phyloP scores from a whole-genome alignment of 2,888 invertebrate genomes.

The Brenthis ino region DNA sequence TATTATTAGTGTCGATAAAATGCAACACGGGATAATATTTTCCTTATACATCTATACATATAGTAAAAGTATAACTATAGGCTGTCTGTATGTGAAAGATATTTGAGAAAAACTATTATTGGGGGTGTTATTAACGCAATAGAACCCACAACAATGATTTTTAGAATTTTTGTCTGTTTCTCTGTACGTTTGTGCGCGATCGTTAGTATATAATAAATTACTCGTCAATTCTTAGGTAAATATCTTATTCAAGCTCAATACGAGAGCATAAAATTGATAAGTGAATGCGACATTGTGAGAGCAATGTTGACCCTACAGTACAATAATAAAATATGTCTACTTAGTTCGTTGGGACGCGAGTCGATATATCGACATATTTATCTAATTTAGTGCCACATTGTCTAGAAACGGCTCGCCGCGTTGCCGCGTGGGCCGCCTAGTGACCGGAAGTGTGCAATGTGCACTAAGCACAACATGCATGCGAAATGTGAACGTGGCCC shows the following conservation, averaged over 20 bases:
- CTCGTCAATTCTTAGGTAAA: not conserved
- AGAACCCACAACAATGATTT: no score
- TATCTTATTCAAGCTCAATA: not conserved
- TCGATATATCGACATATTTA: conserved; percentile 39
- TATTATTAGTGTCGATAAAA: no score
- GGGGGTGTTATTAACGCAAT: no score
- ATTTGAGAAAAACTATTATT: no score
- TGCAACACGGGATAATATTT: no score
- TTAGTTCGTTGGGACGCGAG: conserved; percentile 35
- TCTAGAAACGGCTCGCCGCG: conserved; percentile 34
- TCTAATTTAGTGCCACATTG: conserved; percentile 44
- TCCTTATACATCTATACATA: no score
- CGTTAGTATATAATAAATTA: no score
- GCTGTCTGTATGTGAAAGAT: no score
- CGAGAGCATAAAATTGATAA: conserved; percentile 1
- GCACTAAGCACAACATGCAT: conserved; percentile 56
- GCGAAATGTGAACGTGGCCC: conserved; percentile 61
- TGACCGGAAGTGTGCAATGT: conserved; percentile 63
- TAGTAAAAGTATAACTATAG: no score
- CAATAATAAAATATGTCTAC: conserved; percentile 51
- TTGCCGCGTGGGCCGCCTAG: conserved; percentile 42
- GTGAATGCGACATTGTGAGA: not conserved
- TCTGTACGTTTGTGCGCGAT: no score
- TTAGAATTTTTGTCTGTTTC: no score
- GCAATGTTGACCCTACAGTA: conserved; percentile 10